Evolutionary conservation across 2,888 invertebrate genomes (phyloP), one percentile per base, ranked within the genome.

Genomic region (Aporophyla lueneburgensis): DNA sequence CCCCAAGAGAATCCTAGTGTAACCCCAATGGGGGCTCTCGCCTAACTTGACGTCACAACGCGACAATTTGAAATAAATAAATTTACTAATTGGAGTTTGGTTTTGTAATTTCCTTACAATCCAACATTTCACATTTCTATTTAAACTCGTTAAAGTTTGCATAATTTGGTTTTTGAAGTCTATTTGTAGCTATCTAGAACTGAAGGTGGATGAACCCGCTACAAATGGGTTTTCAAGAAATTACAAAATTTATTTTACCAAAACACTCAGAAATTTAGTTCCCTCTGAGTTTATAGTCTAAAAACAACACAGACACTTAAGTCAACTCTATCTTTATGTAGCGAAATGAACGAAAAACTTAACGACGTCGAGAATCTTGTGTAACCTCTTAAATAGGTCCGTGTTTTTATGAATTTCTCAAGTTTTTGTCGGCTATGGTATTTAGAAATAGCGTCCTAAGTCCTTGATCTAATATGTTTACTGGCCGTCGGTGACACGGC

Each of bases 391-490:
- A 72, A 72, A 67, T 33, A 58, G 24, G 21, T 74, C 74, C 56
- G 43, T 67, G 59, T 81, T 74, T 61, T 62, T 72, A 24, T 68
- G 51, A 53, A 73, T 51, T 67, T 71, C 67, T 40, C 24, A 63
- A 54, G 59, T 51, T 68, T 43, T 58, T 71, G 54, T 58, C 56
- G 46, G 19, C 27, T 65, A 58, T 71, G 70, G 58, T 56, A 68
- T 78, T 78, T 71, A 68, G 59, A 71, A 76, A 79, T 61, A 79
- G 54, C n/a, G 72, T 46, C 56, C 27, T 74, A 78, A 71, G 83
- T 87, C 89, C 91, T 90, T 91, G 92, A 87, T 89, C 94, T 93
- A 93, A 92, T 92, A 92, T 87, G 78, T 81, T 86, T 84, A 86
- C 85, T 86, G 88, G 86, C 24, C 86, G 87, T 86, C 85, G 87